These are phyloP conservation scores for Bostrychus sinensis DNA, from an alignment of 2,113 vertebrate genomes.

Conservation along the genomic window DNA sequence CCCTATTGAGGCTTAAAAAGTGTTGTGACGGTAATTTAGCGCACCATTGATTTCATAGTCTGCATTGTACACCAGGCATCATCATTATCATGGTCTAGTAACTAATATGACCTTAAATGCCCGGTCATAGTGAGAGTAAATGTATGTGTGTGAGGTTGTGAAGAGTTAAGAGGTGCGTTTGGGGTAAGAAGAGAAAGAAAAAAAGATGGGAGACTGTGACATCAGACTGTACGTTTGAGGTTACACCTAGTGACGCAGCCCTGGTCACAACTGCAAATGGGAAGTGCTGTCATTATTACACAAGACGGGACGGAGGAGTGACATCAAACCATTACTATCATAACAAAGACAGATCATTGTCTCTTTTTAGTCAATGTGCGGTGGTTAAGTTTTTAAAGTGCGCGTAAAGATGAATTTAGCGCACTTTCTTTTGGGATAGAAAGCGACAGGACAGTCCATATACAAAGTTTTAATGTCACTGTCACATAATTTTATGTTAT, in stretches of 20 bases:
- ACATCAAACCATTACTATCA: not conserved
- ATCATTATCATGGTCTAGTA: too few species aligned
- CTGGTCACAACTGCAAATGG: slow-evolving; percentile 40
- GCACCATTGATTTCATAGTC: too few species aligned
- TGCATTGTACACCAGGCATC: too few species aligned
- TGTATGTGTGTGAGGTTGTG: not conserved
- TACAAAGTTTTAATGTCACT: not conserved
- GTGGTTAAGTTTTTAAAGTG: too few species aligned
- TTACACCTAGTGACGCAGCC: slow-evolving; percentile 66
- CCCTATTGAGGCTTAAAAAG: too few species aligned
- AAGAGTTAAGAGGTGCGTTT: slow-evolving; percentile 11
- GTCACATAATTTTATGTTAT: not conserved
- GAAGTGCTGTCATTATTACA: slow-evolving; percentile 22
- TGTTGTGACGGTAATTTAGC: too few species aligned
- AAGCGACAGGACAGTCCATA: too few species aligned
- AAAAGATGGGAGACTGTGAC: slow-evolving; percentile 57
- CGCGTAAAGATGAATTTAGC: too few species aligned
- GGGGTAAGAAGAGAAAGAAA: not conserved
- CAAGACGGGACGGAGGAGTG: slow-evolving; percentile 5
- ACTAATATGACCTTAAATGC: too few species aligned
- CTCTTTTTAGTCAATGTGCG: too few species aligned
- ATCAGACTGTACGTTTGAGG: slow-evolving; percentile 56
- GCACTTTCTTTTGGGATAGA: too few species aligned
- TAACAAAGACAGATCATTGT: too few species aligned
- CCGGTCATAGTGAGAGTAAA: not conserved